Conservation (phyloP, 1,140 invertebrate species). For the Antheraea mylitta region DNA sequence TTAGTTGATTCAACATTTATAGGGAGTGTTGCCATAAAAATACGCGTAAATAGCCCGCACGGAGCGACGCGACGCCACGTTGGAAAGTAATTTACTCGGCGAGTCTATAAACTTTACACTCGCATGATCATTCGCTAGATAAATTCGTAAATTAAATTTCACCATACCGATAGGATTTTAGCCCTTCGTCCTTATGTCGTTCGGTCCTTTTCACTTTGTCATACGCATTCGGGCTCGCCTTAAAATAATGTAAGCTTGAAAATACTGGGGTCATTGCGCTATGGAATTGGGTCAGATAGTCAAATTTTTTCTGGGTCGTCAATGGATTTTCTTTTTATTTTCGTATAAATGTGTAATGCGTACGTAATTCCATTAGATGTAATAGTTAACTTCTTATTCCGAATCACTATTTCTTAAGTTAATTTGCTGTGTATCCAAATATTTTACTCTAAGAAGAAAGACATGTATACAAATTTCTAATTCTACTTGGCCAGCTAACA, state of each 20-base stretch:
- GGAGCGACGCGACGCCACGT: neutral
- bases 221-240: conserved; percentile 36
- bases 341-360: conserved; percentile 49
- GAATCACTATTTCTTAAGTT: too few species aligned
- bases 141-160: conserved; percentile 71
- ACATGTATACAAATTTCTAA: too few species aligned
- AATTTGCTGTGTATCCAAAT: too few species aligned
- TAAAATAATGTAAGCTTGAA: conserved; percentile 57
- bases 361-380: neutral
- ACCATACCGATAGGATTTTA: neutral
- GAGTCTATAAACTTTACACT: conserved; percentile 64
- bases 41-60: neutral
- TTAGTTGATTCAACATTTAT: conserved; percentile 9
- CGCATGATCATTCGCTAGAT: conserved; percentile 65
- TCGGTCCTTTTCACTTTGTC: neutral
- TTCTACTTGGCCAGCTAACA: too few species aligned
- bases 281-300: conserved; percentile 59
- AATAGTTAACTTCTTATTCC: too few species aligned
- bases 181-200: conserved; percentile 1
- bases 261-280: conserved; percentile 46
- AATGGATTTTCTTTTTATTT: conserved; percentile 40
- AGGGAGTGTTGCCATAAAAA: conserved; percentile 4
- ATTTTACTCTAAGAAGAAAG: too few species aligned
- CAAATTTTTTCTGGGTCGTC: conserved; percentile 48
- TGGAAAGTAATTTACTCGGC: conserved; percentile 47